Evolutionary conservation across 2,888 invertebrate species (phyloP).

Genomic region (Thecocarcelia acutangulata): DNA sequence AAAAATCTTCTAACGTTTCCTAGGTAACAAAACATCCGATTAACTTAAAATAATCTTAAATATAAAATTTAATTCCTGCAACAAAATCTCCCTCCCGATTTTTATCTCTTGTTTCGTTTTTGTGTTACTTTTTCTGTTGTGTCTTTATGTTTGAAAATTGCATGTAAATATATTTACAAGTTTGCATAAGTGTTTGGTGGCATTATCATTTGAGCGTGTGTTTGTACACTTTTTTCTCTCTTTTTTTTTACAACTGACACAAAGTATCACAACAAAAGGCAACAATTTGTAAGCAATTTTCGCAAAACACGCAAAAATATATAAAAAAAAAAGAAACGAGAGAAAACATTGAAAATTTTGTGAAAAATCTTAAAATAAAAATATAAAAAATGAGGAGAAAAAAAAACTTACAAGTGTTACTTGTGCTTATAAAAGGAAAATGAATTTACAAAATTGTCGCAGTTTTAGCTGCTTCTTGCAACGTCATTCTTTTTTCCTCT

Average conservation of each 20-base stretch:
- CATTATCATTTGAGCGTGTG: background rate
- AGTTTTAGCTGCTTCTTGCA: constrained; percentile 49
- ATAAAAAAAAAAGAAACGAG: constrained; percentile 2
- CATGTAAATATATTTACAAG: background rate
- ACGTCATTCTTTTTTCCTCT: constrained; percentile 27
- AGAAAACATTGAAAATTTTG: constrained; percentile 25
- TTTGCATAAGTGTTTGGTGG: background rate
- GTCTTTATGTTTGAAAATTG: background rate
- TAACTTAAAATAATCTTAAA: constrained; percentile 11
- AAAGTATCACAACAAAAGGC: constrained; percentile 60
- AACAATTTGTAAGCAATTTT: constrained; percentile 68
- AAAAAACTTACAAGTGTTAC: constrained; percentile 63
- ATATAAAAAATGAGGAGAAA: background rate
- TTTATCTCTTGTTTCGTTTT: background rate
- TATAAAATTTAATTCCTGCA: background rate
- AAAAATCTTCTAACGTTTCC: no score
- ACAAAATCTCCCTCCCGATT: background rate
- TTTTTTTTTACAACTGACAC: constrained; percentile 25
- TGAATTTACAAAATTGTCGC: constrained; percentile 69
- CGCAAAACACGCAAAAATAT: constrained; percentile 50
- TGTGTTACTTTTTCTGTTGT: background rate
- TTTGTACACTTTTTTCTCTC: background rate
- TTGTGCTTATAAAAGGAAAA: constrained; percentile 61
- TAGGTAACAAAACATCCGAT: background rate
- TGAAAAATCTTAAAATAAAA: constrained; percentile 20